A percentile compares a stretch with the other conserved stretches of the same genome.
Conservation (phyloP, 2,888 invertebrate species). For the Drosophila histrio region DNA sequence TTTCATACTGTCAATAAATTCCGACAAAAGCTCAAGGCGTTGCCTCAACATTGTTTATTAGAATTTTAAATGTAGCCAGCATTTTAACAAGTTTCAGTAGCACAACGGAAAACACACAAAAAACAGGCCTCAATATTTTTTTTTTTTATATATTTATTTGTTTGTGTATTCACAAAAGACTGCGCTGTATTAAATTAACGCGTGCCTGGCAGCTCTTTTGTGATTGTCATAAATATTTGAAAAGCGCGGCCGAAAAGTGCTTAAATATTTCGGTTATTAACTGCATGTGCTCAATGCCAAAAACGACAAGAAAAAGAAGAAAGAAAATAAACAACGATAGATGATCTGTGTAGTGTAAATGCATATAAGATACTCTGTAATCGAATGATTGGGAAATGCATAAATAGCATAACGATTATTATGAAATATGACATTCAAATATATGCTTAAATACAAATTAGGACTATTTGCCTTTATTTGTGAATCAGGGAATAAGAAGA, state of each 20-base stretch:
- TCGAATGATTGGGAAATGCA: neutral
- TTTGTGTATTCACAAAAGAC: slow-evolving; percentile 24
- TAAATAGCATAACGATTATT: too few species aligned
- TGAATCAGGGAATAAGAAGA: too few species aligned
- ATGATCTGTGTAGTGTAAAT: neutral
- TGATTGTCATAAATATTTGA: slow-evolving; percentile 51
- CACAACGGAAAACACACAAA: slow-evolving; percentile 12
- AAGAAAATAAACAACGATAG: neutral
- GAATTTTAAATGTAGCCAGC: slow-evolving; percentile 63
- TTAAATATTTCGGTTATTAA: slow-evolving; percentile 49
- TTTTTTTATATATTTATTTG: neutral
- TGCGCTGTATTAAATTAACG: slow-evolving; percentile 38
- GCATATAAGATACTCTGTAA: neutral
- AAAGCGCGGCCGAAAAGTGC: slow-evolving; percentile 25
- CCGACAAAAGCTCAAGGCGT: slow-evolving; percentile 50
- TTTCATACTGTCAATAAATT: slow-evolving; percentile 14
- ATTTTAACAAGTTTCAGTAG: slow-evolving; percentile 72
- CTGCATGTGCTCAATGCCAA: slow-evolving; percentile 40
- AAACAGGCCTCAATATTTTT: slow-evolving; percentile 7
- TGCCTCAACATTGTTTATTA: slow-evolving; percentile 58
- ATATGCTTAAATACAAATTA: too few species aligned
- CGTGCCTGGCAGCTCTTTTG: slow-evolving; percentile 46
- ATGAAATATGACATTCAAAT: too few species aligned
- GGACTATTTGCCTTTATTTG: too few species aligned
- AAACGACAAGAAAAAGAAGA: too few species aligned